phyloP scores from a whole-genome alignment of 2,888 invertebrate species.

The Hypsopygia costalis region DNA sequence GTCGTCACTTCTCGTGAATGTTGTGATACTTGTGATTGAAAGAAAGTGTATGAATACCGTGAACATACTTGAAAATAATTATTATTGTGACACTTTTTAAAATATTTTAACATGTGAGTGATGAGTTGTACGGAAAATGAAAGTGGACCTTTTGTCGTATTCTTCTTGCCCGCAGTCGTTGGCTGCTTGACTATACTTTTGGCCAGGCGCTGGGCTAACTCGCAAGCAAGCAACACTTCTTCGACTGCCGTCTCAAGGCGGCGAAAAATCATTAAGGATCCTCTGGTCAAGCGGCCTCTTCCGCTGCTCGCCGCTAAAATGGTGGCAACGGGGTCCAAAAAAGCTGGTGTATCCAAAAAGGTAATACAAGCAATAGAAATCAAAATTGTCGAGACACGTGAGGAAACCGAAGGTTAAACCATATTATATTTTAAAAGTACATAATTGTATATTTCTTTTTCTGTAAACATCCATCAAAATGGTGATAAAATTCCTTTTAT shows the following conservation, averaged over 20 bases:
- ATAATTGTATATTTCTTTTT: too few species aligned
- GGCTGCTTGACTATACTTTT: conserved; percentile 75
- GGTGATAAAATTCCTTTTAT: too few species aligned
- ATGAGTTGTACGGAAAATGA: conserved; percentile 81
- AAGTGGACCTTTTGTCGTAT: conserved; percentile 79
- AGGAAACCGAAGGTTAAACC: too few species aligned
- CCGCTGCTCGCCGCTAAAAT: conserved; percentile 67
- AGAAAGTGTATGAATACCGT: not conserved
- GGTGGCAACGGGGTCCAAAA: conserved; percentile 65
- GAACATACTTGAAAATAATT: conserved; percentile 38
- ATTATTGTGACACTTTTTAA: conserved; percentile 54
- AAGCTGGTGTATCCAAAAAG: conserved; percentile 60
- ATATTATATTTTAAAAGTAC: too few species aligned
- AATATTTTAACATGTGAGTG: conserved; percentile 77
- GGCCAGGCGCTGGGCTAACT: conserved; percentile 72
- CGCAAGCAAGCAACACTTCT: conserved; percentile 66
- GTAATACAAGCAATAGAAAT: conserved; percentile 25
- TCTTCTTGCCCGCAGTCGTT: conserved; percentile 75
- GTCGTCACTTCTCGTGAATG: too few species aligned
- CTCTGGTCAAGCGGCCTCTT: conserved; percentile 65
- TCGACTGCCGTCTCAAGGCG: conserved; percentile 72
- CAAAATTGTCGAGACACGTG: too few species aligned
- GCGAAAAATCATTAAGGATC: conserved; percentile 75
- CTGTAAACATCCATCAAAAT: too few species aligned
- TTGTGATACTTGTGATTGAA: too few species aligned